Evolutionary conservation across 2,113 vertebrate genomes (phyloP).

Genomic region (Abramis brama): DNA sequence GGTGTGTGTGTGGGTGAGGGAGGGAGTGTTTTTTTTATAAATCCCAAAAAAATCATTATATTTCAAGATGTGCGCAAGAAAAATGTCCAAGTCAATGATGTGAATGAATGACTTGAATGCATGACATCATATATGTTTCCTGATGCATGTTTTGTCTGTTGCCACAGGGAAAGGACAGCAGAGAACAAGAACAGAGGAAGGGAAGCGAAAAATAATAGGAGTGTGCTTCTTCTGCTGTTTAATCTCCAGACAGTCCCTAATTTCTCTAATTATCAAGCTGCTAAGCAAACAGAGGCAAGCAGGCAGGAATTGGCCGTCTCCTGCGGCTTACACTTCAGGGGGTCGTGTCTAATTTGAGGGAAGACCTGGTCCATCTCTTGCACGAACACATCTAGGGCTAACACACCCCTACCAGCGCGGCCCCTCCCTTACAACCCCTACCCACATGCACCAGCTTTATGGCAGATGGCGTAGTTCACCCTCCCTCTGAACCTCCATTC

Average conservation of each 20-base stretch:
- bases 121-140: not conserved
- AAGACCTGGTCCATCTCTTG: constrained; percentile 43
- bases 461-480: constrained; percentile 57
- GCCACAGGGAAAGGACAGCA: not conserved
- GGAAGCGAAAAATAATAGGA: constrained; percentile 22
- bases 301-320: constrained; percentile 40
- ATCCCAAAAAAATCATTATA: not conserved
- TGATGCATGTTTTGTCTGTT: constrained; percentile 23
- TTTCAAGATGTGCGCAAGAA: constrained; percentile 12
- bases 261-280: constrained; percentile 46
- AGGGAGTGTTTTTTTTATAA: constrained; percentile 16
- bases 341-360: constrained; percentile 53
- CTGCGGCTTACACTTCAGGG: constrained; percentile 39
- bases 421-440: constrained; percentile 12
- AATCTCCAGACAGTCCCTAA: constrained; percentile 40
- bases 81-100: constrained; percentile 17
- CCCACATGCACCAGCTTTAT: constrained; percentile 44
- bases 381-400: constrained; percentile 52
- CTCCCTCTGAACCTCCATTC: constrained; percentile 40
- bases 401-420: constrained; percentile 5
- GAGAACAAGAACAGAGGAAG: constrained; percentile 16
- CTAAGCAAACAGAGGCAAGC: constrained; percentile 44
- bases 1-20: constrained; percentile 8
- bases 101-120: constrained; percentile 5
- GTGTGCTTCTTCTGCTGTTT: constrained; percentile 28